Conservation (phyloP, 35 echinoderm and acorn worm species). For the Lytechinus variegatus region DNA sequence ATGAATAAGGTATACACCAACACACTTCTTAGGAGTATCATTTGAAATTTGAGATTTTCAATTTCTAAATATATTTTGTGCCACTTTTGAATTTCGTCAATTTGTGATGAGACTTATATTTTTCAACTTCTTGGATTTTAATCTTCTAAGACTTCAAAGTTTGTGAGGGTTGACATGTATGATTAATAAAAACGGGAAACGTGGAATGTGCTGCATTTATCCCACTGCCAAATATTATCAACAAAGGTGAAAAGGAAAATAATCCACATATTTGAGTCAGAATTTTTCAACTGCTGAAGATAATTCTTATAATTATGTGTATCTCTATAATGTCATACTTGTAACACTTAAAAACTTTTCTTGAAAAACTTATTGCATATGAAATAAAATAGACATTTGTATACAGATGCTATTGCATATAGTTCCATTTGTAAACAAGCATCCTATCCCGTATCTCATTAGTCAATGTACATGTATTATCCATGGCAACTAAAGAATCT, state of each 20-base stretch:
- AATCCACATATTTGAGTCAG: not conserved
- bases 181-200: too few relatives aligned
- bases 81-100: too few relatives aligned
- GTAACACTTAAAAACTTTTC: not conserved
- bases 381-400: not conserved
- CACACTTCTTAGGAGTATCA: too few relatives aligned
- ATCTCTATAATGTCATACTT: not conserved
- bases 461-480: not conserved
- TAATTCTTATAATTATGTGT: too few relatives aligned
- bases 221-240: not conserved
- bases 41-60: too few relatives aligned
- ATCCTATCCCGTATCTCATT: not conserved
- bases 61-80: too few relatives aligned
- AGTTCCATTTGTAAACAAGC: not conserved
- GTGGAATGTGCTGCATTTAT: too few relatives aligned
- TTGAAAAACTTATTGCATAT: not conserved
- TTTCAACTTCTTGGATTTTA: too few relatives aligned
- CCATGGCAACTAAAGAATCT: not conserved
- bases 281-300: not conserved
- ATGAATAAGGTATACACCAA: too few relatives aligned
- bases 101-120: too few relatives aligned
- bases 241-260: not conserved
- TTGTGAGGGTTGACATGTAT: too few relatives aligned
- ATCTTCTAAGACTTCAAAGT: too few relatives aligned
- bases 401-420: not conserved